phyloP scores from a whole-genome alignment of 2,888 invertebrate genomes.

The Spodoptera picta region DNA sequence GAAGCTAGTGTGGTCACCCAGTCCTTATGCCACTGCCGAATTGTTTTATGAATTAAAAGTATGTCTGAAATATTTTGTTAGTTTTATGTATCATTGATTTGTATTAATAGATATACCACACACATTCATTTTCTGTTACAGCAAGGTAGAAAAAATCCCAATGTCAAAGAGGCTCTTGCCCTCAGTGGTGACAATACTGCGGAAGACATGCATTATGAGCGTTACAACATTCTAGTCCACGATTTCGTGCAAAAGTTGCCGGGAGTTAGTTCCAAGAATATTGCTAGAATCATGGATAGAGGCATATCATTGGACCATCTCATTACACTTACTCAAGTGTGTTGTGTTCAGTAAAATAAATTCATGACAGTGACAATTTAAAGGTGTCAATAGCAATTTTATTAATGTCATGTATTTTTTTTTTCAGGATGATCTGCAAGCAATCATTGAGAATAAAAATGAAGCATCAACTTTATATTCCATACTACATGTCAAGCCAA shows the following conservation, averaged over 20 bases:
- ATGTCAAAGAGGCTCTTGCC: slow-evolving; percentile 91
- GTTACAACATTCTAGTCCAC: slow-evolving; percentile 92
- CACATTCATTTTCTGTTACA: slow-evolving; percentile 66
- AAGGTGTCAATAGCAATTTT: too few relatives aligned
- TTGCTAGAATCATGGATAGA: slow-evolving; percentile 92
- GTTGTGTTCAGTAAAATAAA: slow-evolving; percentile 1
- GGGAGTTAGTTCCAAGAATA: slow-evolving; percentile 96
- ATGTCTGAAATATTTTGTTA: background rate
- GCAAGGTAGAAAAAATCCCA: slow-evolving; percentile 95
- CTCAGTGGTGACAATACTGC: slow-evolving; percentile 92
- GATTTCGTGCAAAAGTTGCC: slow-evolving; percentile 96
- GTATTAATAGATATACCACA: background rate
- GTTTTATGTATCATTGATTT: too few relatives aligned
- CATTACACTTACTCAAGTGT: slow-evolving; percentile 88
- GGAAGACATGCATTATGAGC: slow-evolving; percentile 88
- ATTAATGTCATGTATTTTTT: background rate
- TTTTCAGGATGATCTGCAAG: slow-evolving; percentile 90
- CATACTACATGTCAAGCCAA: slow-evolving; percentile 91
- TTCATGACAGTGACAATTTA: too few relatives aligned
- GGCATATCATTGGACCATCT: slow-evolving; percentile 91
- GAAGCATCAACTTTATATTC: slow-evolving; percentile 92
- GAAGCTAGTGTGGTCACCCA: slow-evolving; percentile 98
- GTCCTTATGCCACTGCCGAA: slow-evolving; percentile 98
- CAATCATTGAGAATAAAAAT: slow-evolving; percentile 91
- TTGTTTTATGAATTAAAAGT: slow-evolving; percentile 98